A percentile compares a stretch with the other conserved stretches of the same genome.
Evolutionary conservation across 2,888 invertebrate species (phyloP).

Genomic region (Flexamia atlantica): DNA sequence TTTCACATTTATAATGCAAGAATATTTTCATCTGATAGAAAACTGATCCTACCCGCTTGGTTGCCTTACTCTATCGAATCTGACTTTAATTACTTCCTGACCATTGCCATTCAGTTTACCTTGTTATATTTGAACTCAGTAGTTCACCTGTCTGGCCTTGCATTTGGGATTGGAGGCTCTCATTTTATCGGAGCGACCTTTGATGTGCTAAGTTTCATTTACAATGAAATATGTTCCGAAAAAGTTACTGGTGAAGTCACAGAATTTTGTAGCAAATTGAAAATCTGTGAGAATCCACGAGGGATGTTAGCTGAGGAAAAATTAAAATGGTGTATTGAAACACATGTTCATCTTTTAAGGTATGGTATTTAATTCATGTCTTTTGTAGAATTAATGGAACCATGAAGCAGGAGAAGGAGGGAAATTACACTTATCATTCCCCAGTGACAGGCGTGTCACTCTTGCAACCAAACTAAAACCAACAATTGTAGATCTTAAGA

Average conservation of each 20-base stretch:
- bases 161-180: slow-evolving; percentile 30
- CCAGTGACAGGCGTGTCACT: too few species aligned
- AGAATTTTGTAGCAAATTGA: not conserved
- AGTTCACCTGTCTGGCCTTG: slow-evolving; percentile 34
- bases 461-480: too few species aligned
- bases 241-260: not conserved
- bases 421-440: too few species aligned
- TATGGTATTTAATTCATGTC: too few species aligned
- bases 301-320: slow-evolving; percentile 14
- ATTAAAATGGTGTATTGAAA: slow-evolving; percentile 31
- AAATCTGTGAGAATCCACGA: not conserved
- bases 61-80: slow-evolving; percentile 13
- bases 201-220: slow-evolving; percentile 15
- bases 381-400: too few species aligned
- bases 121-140: slow-evolving; percentile 1
- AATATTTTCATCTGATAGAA: slow-evolving; percentile 5
- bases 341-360: slow-evolving; percentile 31
- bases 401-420: too few species aligned
- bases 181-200: slow-evolving; percentile 48
- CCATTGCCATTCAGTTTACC: not conserved
- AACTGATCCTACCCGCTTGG: not conserved
- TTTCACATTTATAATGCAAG: slow-evolving; percentile 6
- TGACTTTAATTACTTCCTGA: not conserved
- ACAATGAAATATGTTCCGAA: not conserved
- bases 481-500: too few species aligned